Conservation (phyloP, 2,888 invertebrate genomes). For the Chalcosyrphus nemorum region DNA sequence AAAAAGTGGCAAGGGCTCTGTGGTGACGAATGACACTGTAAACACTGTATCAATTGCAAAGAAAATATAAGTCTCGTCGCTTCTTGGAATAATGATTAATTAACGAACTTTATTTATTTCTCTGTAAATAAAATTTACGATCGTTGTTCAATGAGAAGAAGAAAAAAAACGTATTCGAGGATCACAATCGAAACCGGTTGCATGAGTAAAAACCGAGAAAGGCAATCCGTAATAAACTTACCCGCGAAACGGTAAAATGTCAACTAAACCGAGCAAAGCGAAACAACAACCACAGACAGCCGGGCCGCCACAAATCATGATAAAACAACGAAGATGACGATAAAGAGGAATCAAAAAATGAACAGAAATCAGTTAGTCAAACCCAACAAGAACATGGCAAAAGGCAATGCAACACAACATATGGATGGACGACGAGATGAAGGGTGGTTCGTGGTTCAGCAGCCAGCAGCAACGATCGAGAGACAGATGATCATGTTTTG, state of each 20-base stretch:
- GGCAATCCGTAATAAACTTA: conserved; percentile 8
- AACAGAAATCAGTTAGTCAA: conserved; percentile 4
- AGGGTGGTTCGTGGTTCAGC: not conserved
- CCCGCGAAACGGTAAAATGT: conserved; percentile 59
- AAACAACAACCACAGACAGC: conserved; percentile 32
- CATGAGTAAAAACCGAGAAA: conserved; percentile 8
- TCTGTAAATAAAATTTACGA: conserved; percentile 23
- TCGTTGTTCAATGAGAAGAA: conserved; percentile 18
- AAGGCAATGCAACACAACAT: not conserved
- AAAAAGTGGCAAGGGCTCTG: not conserved
- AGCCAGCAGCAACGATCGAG: not conserved
- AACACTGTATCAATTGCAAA: not conserved
- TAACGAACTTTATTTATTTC: conserved; percentile 24
- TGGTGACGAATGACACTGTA: not conserved
- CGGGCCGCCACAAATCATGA: not conserved
- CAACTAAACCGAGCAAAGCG: conserved; percentile 43
- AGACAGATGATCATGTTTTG: not conserved
- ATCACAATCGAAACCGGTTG: conserved; percentile 64
- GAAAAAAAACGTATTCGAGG: conserved; percentile 18
- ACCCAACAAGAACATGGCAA: not conserved
- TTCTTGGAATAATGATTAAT: conserved; percentile 22
- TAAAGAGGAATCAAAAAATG: conserved; percentile 14
- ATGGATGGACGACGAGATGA: no score
- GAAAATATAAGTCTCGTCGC: not conserved
- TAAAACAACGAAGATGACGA: conserved; percentile 31